Base-by-base conservation (phyloP, 2,888 invertebrate genomes). In the Gastracanthus pulcherrimus region DNA sequence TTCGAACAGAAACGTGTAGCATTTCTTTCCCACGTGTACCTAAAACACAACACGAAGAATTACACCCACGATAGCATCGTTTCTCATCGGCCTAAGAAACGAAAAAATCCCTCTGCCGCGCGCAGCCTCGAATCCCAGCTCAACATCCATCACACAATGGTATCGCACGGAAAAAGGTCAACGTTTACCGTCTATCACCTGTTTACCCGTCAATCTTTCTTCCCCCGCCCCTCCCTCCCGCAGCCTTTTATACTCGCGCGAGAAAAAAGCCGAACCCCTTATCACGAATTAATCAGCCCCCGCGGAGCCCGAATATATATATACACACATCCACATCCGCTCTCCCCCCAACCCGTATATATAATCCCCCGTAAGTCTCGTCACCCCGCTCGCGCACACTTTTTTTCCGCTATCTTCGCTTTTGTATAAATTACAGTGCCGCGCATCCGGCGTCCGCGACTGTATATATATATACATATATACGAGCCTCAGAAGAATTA, bases 101-200 rank as follows among this genome's bases (percentile, higher is more conserved):
- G n/a, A 16, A 62, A 36, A 36, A 62, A 36, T 19, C 62, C 34
- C 31, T 7, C 4, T 26, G n/a, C 16, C 16, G 3, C 26, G 31
- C n/a, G 60, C 55, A 60, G 62, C n/a, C 9, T 5, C 62, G 19
- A 55, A 55, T 55, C 38, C 26, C n/a, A 0, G 7, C 38, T 38
- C 29, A 58, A 38, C 71, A 71, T 71, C 36, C 38, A 58, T 71
- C 58, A 36, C 55, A 23, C 55, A 19, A 26, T 58, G 6, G 16
- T 23, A 48, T 36, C 55, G 51, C 19, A 71, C n/a, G n/a, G 5
- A 51, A 58, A 58, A 58, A 71, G 41, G 34, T 34, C 36, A 19
- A 34, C 62, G 4, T 62, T 62, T 19, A 62, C n/a, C 66, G 16
- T 66, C 26, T 23, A 66, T 66, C 66, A 66, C 66, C 29, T 66